Percentiles rank a stretch among this genome's conserved stretches.
These are phyloP conservation scores for Diloba caeruleocephala DNA, from an alignment of 2,888 invertebrate genomes.

Conservation along the genomic window DNA sequence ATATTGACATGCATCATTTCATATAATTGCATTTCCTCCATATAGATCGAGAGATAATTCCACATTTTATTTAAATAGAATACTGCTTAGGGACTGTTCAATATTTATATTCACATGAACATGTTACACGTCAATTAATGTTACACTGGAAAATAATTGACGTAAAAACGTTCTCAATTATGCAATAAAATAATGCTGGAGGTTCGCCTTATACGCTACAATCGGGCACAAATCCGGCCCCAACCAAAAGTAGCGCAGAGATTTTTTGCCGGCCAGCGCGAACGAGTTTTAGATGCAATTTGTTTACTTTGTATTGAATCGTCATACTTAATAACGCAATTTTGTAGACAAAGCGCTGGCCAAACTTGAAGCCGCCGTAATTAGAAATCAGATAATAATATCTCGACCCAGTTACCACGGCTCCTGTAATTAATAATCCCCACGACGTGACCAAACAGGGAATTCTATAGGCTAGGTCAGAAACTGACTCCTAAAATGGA, in stretches of 20 bases:
- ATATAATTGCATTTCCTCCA: slow-evolving; percentile 86
- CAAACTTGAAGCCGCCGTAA: slow-evolving; percentile 64
- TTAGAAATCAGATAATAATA: slow-evolving; percentile 69
- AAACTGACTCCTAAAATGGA: slow-evolving; percentile 71
- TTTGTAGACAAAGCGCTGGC: slow-evolving; percentile 50
- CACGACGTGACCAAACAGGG: slow-evolving; percentile 73
- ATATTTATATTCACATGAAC: slow-evolving; percentile 76
- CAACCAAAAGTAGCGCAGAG: slow-evolving; percentile 66
- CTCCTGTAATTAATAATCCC: slow-evolving; percentile 75
- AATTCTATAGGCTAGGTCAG: slow-evolving; percentile 70
- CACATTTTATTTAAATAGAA: slow-evolving; percentile 52
- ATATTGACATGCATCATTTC: slow-evolving; percentile 87
- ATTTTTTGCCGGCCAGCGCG: slow-evolving; percentile 60
- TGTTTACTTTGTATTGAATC: slow-evolving; percentile 67
- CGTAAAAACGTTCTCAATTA: slow-evolving; percentile 77
- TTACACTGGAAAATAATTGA: slow-evolving; percentile 79
- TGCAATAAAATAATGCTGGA: slow-evolving; percentile 77
- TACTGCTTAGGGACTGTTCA: slow-evolving; percentile 60
- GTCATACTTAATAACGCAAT: slow-evolving; percentile 62
- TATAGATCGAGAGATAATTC: slow-evolving; percentile 64
- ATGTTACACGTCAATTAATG: slow-evolving; percentile 83
- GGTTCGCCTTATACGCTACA: slow-evolving; percentile 69
- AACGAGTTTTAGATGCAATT: slow-evolving; percentile 57
- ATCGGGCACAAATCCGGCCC: slow-evolving; percentile 56
- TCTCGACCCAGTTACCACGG: slow-evolving; percentile 71